Conservation (phyloP, 2,113 vertebrate species). For the Bubalus kerabau region DNA sequence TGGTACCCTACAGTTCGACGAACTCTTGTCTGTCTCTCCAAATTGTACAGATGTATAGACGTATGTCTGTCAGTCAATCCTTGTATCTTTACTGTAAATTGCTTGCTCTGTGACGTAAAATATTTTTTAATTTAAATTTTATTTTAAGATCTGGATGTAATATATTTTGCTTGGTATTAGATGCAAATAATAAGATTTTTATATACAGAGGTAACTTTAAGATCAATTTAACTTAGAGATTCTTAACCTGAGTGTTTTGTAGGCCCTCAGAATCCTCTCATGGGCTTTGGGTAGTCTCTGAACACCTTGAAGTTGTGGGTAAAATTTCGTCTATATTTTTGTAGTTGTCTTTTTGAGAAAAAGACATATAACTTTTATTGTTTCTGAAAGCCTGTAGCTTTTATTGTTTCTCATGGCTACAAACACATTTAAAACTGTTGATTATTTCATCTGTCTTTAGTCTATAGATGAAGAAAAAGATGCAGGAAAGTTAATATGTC, state of each 20-base stretch:
- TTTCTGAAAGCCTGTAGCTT: background rate
- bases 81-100: background rate
- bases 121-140: background rate
- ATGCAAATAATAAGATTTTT: background rate
- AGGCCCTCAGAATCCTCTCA: background rate
- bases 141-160: background rate
- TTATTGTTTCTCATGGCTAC: background rate
- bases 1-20: slow-evolving; percentile 98
- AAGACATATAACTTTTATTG: background rate
- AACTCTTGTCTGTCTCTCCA: slow-evolving; percentile 97
- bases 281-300: background rate
- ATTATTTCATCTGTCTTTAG: background rate
- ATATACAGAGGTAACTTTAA: background rate
- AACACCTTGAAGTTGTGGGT: background rate
- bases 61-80: slow-evolving; percentile 80
- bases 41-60: slow-evolving; percentile 98
- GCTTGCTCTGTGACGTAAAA: background rate
- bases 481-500: background rate
- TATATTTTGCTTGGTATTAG: slow-evolving; percentile 30
- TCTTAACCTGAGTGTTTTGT: background rate
- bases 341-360: slow-evolving; percentile 22
- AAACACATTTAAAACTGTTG: background rate
- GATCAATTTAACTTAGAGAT: background rate
- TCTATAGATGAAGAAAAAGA: slow-evolving; percentile 3
- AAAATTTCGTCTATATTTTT: background rate